Percentiles rank a stretch among this genome's conserved stretches.
phyloP scores from a whole-genome alignment of 2,888 invertebrate species.

The Malacosoma neustria region DNA sequence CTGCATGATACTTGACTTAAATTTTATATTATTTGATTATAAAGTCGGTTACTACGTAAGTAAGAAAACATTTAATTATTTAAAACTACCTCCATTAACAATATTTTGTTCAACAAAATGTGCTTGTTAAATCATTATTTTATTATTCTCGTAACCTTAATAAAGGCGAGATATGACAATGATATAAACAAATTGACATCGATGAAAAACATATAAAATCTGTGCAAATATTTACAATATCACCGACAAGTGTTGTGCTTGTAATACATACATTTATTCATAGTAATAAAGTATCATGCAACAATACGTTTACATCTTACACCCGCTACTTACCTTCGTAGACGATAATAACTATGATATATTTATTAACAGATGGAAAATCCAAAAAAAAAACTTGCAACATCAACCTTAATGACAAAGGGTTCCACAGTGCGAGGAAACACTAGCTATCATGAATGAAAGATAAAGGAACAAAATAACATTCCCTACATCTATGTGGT shows the following conservation, averaged over 20 bases:
- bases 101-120: not conserved
- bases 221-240: no score
- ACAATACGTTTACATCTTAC: conserved; percentile 24
- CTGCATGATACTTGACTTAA: conserved; percentile 20
- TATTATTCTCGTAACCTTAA: no score
- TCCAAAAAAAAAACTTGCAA: conserved; percentile 51
- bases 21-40: not conserved
- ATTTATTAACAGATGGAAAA: conserved; percentile 23
- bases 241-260: no score
- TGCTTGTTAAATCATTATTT: not conserved
- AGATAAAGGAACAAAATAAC: conserved; percentile 41
- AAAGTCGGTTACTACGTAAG: no score
- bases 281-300: conserved; percentile 34
- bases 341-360: conserved; percentile 13
- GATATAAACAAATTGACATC: no score
- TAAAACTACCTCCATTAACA: no score
- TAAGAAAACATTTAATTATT: no score
- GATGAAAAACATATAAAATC: no score
- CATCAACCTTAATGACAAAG: conserved; percentile 55
- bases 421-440: conserved; percentile 50
- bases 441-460: conserved; percentile 58
- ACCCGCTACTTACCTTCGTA: conserved; percentile 41
- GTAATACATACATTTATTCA: no score
- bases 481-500: conserved; percentile 65
- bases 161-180: no score